Base-by-base conservation (phyloP, 2,888 invertebrate genomes). In the Scaptomyza parva region DNA sequence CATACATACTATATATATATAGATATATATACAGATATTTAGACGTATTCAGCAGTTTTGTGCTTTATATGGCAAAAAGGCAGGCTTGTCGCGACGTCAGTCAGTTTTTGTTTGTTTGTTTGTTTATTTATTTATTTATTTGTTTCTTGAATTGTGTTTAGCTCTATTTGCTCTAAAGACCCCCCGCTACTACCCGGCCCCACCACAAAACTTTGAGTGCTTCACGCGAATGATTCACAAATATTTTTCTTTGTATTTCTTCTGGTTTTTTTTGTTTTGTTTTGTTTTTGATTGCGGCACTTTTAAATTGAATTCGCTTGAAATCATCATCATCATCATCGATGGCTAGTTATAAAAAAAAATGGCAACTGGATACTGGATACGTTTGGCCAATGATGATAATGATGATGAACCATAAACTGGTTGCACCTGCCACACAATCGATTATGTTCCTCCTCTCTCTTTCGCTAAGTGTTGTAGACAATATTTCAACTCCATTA, bases 131-230 rank as follows among this genome's bases (percentile, higher is more conserved):
- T 75, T 67, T 77, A 62, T 72, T 70, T 70, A 55, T 61, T 72
- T 71, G 45, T 66, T 63, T 75, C 51, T 63, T 67, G 60, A 40
- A 58, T 64, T 61, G 63, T 63, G 63, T 59, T 73, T 73, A 69
- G 70, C 82, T 86, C 81, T 84, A 86, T 86, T 84, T 84, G 86
- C 86, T 69, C 53, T 69, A 45, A 70, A 72, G 54, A 52, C 18
- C 14, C 14, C 35, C n/a, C n/a, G n/a, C n/a, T n/a, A n/a, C n/a
- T n/a, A n/a, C n/a, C n/a, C n/a, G n/a, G n/a, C n/a, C n/a, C n/a
- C n/a, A n/a, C n/a, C n/a, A n/a, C n/a, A n/a, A 53, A 67, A 45
- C 54, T 45, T 37, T 55, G 67, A 66, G 50, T 68, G 69, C 68
- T 53, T 37, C 37, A 40, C 55, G 35, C 59, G 60, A 61, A 28